A percentile compares a stretch with the other conserved stretches of the same genome.
These are phyloP conservation scores for Caenorhabditis afra DNA, from an alignment of 2,888 invertebrate genomes.

Conservation along the genomic window DNA sequence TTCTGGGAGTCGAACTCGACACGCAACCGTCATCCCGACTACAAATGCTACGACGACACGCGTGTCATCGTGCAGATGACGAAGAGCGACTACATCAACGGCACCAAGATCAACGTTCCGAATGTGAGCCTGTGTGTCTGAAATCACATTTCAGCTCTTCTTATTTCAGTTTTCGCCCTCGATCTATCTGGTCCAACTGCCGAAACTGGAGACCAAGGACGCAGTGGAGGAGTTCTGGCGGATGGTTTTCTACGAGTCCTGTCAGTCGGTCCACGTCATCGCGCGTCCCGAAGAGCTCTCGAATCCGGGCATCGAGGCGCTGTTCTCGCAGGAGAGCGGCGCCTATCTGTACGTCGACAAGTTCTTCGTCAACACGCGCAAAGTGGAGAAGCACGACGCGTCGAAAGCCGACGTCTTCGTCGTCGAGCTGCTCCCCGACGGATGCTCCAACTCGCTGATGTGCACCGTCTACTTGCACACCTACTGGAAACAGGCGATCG, in stretches of 20 bases:
- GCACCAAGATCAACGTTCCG: conserved; percentile 46
- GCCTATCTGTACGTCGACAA: conserved; percentile 48
- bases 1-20: conserved; percentile 43
- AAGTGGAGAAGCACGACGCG: conserved; percentile 40
- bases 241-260: conserved; percentile 53
- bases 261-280: conserved; percentile 45
- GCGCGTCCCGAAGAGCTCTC: conserved; percentile 41
- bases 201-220: conserved; percentile 33
- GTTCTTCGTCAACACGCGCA: conserved; percentile 53
- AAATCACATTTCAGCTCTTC: not conserved
- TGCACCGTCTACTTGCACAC: conserved; percentile 43
- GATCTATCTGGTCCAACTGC: conserved; percentile 46
- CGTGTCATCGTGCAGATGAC: conserved; percentile 48
- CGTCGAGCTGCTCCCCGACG: conserved; percentile 51
- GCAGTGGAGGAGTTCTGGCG: conserved; percentile 58
- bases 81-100: conserved; percentile 57
- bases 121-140: conserved; percentile 30
- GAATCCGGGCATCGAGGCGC: conserved; percentile 32
- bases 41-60: conserved; percentile 57
- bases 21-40: conserved; percentile 43
- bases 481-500: conserved; percentile 29
- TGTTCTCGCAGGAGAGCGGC: conserved; percentile 43
- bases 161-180: conserved; percentile 47
- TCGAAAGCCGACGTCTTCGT: conserved; percentile 38
- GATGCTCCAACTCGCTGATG: conserved; percentile 54